phyloP scores from a whole-genome alignment of 2,797 vertebrate species.

The Falco concolor region DNA sequence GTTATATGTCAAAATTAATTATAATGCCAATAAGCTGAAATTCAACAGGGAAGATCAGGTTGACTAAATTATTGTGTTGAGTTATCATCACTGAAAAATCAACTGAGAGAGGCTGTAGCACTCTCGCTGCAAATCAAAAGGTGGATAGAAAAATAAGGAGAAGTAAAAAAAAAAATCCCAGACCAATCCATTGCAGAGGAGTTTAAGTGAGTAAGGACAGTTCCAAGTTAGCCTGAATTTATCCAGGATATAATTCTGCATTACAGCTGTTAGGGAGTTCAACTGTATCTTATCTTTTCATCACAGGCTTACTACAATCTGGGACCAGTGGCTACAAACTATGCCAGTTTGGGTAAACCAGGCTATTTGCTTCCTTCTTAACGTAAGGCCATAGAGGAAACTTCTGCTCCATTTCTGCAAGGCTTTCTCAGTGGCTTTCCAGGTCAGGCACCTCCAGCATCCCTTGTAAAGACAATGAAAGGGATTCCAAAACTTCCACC shows the following conservation, averaged over 20 bases:
- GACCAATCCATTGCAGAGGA: not conserved
- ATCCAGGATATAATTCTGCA: not conserved
- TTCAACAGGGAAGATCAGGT: constrained; percentile 57
- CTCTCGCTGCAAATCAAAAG: constrained; percentile 5
- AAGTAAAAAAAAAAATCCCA: not conserved
- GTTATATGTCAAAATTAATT: constrained; percentile 67
- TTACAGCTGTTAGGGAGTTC: not conserved
- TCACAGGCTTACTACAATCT: not conserved
- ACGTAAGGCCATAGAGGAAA: not conserved
- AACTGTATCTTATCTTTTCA: not conserved
- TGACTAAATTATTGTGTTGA: constrained; percentile 53
- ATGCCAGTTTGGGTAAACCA: not conserved
- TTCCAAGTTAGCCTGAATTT: not conserved
- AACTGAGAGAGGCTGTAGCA: constrained; percentile 9
- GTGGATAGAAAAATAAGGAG: not conserved
- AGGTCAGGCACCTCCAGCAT: not conserved
- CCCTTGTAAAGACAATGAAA: not conserved
- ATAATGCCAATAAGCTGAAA: constrained; percentile 59
- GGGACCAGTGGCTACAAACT: not conserved
- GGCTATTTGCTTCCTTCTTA: not conserved
- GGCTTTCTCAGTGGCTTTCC: not conserved
- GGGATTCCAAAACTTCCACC: not conserved
- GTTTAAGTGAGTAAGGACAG: not conserved
- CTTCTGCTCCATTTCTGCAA: not conserved
- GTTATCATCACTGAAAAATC: constrained; percentile 43